phyloP scores from a whole-genome alignment of 2,113 vertebrate species.

The Colossoma macropomum region DNA sequence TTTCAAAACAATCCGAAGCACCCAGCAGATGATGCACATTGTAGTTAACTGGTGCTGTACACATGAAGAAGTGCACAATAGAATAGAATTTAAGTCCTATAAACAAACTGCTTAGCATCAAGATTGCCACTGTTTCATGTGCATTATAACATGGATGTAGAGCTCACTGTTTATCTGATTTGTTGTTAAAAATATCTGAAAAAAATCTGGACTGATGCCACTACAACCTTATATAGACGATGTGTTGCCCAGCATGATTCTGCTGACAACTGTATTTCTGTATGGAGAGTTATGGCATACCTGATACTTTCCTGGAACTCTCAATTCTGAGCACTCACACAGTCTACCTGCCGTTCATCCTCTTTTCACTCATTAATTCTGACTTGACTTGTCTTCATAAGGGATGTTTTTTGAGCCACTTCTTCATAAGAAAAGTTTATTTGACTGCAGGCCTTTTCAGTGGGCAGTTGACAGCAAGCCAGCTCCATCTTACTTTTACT shows the following conservation, averaged over 20 bases:
- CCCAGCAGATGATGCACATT: no score
- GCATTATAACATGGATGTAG: no score
- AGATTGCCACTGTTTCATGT: no score
- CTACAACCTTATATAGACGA: no score
- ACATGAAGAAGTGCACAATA: neutral
- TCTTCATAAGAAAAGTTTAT: conserved; percentile 27
- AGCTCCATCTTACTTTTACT: conserved; percentile 36
- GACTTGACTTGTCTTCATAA: neutral
- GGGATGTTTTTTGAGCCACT: neutral
- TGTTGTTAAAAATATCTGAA: no score
- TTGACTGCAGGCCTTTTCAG: conserved; percentile 28
- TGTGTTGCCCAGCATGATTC: no score
- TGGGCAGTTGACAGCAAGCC: conserved; percentile 26
- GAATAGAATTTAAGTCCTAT: neutral
- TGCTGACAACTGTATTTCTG: neutral
- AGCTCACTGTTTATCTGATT: no score
- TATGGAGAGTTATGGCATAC: neutral
- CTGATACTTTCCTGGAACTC: neutral
- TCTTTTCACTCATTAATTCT: neutral
- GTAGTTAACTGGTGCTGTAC: neutral
- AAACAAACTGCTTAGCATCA: no score
- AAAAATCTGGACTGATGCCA: no score
- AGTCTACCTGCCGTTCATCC: neutral
- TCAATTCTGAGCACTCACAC: neutral
- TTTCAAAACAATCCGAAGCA: no score